phyloP scores from a whole-genome alignment of 1,140 invertebrate genomes.

The Eumeta japonica region DNA sequence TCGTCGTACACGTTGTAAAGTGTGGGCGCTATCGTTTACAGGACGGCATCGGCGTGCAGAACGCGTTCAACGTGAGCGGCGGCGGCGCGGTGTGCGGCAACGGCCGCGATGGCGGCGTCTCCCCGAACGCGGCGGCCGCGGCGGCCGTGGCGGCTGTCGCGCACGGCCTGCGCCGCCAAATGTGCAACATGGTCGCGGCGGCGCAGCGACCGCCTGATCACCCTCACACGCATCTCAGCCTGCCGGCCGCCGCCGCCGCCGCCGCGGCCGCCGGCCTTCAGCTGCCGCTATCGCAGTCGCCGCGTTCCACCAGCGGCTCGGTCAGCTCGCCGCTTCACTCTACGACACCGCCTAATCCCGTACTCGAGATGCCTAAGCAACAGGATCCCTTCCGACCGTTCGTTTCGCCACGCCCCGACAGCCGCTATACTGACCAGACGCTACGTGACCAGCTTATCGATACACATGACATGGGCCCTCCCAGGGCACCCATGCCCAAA shows the following conservation, averaged over 20 bases:
- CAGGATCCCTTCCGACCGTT: conserved; percentile 50
- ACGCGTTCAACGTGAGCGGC: conserved; percentile 49
- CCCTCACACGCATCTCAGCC: conserved; percentile 33
- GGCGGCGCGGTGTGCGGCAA: conserved; percentile 51
- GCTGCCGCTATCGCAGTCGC: conserved; percentile 40
- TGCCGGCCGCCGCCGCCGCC: conserved; percentile 33
- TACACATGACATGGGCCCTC: conserved; percentile 42
- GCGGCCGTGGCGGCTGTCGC: conserved; percentile 74
- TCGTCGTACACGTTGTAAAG: too few species aligned
- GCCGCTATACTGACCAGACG: conserved; percentile 24
- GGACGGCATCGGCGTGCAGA: conserved; percentile 50
- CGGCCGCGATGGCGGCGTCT: conserved; percentile 61
- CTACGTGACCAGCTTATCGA: conserved; percentile 35
- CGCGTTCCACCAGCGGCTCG: conserved; percentile 38
- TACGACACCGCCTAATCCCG: conserved; percentile 44
- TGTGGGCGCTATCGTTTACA: too few species aligned
- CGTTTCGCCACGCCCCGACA: conserved; percentile 41
- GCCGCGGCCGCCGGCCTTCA: conserved; percentile 38
- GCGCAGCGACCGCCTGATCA: conserved; percentile 44
- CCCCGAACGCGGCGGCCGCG: conserved; percentile 69
- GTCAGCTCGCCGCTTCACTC: conserved; percentile 49
- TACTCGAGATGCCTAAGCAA: conserved; percentile 44
- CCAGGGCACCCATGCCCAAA: conserved; percentile 37
- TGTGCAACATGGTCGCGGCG: conserved; percentile 53
- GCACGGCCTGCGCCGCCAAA: conserved; percentile 59